Percentiles rank a stretch among this genome's conserved stretches.
Conservation (phyloP, 37 sponge, comb jelly and placozoan genomes). For the Aphrocallistes beatrix region DNA sequence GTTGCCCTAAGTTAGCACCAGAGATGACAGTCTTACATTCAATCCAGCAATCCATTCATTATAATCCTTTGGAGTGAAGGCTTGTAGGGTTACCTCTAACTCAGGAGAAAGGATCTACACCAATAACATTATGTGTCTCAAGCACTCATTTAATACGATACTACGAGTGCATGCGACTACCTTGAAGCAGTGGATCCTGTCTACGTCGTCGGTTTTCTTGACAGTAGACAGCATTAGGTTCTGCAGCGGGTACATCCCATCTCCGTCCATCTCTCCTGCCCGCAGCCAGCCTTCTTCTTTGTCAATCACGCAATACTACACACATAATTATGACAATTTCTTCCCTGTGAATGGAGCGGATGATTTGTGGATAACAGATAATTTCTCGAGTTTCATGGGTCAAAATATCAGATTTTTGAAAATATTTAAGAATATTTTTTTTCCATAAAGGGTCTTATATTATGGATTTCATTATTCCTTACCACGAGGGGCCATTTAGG, state of each 20-base stretch:
- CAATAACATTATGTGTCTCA: no score
- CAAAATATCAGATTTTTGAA: no score
- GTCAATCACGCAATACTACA: background rate
- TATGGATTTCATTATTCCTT: background rate
- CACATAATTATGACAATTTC: background rate
- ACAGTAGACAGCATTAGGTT: constrained; percentile 2
- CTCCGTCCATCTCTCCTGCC: constrained; percentile 14
- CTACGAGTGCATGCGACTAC: no score
- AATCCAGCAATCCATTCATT: background rate
- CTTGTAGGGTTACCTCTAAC: background rate
- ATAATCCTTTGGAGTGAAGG: background rate
- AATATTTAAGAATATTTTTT: background rate
- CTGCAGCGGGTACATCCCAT: background rate
- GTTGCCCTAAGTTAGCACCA: background rate
- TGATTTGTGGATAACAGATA: no score
- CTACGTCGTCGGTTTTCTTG: background rate
- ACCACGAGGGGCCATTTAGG: constrained; percentile 7
- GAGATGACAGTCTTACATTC: no score
- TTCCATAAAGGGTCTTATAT: no score
- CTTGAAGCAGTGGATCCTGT: background rate
- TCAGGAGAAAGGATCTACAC: background rate
- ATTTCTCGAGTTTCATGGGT: no score
- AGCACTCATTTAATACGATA: no score
- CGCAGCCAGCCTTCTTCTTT: background rate
- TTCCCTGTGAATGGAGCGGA: no score